Base-by-base conservation (phyloP, 2,797 vertebrate species). In the Orestias chungarensis region DNA sequence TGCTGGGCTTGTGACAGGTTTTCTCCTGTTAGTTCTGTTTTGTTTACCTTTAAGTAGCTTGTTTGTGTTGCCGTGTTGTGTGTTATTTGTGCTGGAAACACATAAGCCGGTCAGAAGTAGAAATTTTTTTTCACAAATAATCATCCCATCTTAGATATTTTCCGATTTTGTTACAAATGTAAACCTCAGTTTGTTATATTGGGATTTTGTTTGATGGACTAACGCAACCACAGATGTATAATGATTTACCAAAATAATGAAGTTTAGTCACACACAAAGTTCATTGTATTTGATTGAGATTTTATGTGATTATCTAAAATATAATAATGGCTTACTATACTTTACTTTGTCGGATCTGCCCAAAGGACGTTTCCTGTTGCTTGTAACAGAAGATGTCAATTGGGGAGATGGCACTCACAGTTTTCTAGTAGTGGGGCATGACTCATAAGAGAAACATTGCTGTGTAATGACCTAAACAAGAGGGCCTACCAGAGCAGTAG, bases 1-100 rank as follows among this genome's bases (percentile, higher is more conserved):
- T 47, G 74, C 75, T 84, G 84, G 55, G 61, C 75, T 82, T 77
- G 83, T 89, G 87, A 87, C 89, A 90, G 82, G 46, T 80, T 86
- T 81, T 76, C n/a, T 35, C 76, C 73, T 74, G 79, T 82, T 62
- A 25, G 59, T 20, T 57, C 71, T 64, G 38, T 44, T n/a, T 73
- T 68, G 50, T 71, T 62, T 73, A 54, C 71, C 55, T 76, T 81
- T 54, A 67, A 81, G 68, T 50, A 46, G 65, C 65, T 55, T 43
- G 59, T 44, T 33, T 76, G 66, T 77, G 77, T n/a, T 8, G 62
- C 40, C 57, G 64, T 52, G 68, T 29, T 74, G 52, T 61, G 73
- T 75, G 66, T 61, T 29, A 66, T 70, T 66, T 76, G 54, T 64
- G 38, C 43, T 75, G 20, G 68, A 68, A 65, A 78, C 47, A 64